These are phyloP conservation scores for Drosophila parvula DNA, from an alignment of 1,140 invertebrate genomes.

Conservation along the genomic window DNA sequence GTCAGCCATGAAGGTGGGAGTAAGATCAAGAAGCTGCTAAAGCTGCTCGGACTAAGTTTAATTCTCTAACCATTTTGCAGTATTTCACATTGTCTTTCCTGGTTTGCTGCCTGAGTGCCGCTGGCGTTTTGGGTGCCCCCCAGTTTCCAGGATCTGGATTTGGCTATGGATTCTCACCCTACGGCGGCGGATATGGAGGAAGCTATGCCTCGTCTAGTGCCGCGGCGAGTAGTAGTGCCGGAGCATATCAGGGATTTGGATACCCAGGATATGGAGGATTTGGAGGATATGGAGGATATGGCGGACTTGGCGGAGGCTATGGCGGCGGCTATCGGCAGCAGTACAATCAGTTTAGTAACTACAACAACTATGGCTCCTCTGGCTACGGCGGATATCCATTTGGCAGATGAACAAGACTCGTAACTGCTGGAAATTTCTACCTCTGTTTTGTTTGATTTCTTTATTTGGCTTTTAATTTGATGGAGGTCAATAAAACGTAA, in stretches of 20 bases:
- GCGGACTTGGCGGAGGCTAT: conserved; percentile 43
- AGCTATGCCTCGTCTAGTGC: conserved; percentile 51
- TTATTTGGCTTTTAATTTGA: conserved; percentile 61
- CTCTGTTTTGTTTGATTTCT: conserved; percentile 68
- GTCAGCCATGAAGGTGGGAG: conserved; percentile 61
- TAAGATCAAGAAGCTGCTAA: background rate
- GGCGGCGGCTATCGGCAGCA: conserved; percentile 64
- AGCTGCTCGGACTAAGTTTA: background rate
- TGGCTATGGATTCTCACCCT: conserved; percentile 66
- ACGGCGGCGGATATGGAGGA: conserved; percentile 56
- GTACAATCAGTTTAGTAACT: conserved; percentile 58
- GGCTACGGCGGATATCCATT: conserved; percentile 55
- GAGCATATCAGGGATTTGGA: conserved; percentile 50
- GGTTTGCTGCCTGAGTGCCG: conserved; percentile 28
- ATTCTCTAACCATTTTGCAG: conserved; percentile 11
- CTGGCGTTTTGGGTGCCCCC: conserved; percentile 36
- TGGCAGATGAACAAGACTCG: conserved; percentile 46
- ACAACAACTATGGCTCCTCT: conserved; percentile 53
- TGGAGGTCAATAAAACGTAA: conserved; percentile 79
- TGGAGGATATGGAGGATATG: conserved; percentile 46
- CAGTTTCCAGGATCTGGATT: conserved; percentile 49
- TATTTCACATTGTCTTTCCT: conserved; percentile 16
- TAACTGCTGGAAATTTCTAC: conserved; percentile 60
- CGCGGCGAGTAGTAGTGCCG: conserved; percentile 56
- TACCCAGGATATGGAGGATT: conserved; percentile 47